These are phyloP conservation scores for Diarsia dahlii DNA, from an alignment of 2,888 invertebrate genomes.

Conservation along the genomic window DNA sequence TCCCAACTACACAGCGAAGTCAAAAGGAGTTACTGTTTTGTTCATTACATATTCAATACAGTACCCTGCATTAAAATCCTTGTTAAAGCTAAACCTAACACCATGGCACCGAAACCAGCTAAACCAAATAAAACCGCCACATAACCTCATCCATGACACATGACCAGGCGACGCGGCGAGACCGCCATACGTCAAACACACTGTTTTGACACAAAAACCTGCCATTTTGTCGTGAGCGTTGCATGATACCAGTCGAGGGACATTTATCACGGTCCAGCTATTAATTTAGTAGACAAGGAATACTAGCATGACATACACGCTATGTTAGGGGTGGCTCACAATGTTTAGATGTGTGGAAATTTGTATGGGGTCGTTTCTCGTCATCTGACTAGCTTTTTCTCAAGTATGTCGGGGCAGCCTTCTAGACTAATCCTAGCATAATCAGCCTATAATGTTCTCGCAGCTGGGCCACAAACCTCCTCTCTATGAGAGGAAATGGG, in stretches of 20 bases:
- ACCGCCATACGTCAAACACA: conserved; percentile 56
- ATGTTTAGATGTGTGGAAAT: conserved; percentile 6
- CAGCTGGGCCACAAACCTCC: too few species aligned
- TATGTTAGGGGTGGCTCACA: conserved; percentile 46
- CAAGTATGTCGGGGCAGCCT: too few species aligned
- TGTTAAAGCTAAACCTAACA: conserved; percentile 14
- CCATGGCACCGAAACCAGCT: not conserved
- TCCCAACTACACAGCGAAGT: not conserved
- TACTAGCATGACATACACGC: conserved; percentile 61
- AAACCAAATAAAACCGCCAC: conserved; percentile 33
- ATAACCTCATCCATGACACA: conserved; percentile 38
- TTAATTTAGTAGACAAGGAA: conserved; percentile 70
- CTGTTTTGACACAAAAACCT: conserved; percentile 58
- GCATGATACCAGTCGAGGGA: conserved; percentile 65
- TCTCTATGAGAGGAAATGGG: too few species aligned
- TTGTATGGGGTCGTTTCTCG: not conserved
- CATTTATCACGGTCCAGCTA: conserved; percentile 71
- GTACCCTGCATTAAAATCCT: not conserved
- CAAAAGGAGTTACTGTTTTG: not conserved
- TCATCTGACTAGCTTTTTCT: not conserved
- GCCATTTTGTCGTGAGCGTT: conserved; percentile 44
- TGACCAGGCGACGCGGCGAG: conserved; percentile 38
- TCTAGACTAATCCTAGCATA: too few species aligned
- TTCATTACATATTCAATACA: not conserved
- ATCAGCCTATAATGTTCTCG: too few species aligned